These are phyloP conservation scores for Cephus spinipes DNA, from an alignment of 2,888 invertebrate genomes.

Conservation along the genomic window DNA sequence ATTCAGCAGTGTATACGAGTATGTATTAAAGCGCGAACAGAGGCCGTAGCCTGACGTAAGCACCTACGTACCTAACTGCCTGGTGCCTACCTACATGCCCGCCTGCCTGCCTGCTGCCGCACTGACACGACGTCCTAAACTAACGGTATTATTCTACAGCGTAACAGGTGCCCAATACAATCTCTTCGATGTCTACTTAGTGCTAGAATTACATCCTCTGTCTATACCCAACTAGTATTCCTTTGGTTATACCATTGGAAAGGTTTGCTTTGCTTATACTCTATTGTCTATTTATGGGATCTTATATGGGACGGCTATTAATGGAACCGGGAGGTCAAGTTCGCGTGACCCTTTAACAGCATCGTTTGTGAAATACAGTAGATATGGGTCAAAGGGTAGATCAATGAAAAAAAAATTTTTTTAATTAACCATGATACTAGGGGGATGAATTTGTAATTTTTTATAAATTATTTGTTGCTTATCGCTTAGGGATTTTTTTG, in stretches of 20 bases:
- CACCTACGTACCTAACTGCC: background rate
- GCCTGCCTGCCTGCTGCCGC: slow-evolving; percentile 46
- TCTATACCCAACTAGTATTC: background rate
- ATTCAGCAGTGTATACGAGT: background rate
- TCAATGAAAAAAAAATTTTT: background rate
- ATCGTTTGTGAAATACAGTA: background rate
- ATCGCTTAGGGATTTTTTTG: background rate
- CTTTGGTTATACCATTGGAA: background rate
- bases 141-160: slow-evolving; percentile 59
- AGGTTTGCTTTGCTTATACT: background rate
- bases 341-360: background rate
- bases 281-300: background rate
- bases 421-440: background rate
- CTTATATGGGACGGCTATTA: background rate
- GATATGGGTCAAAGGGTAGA: background rate
- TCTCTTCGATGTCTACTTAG: slow-evolving; percentile 39
- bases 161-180: slow-evolving; percentile 61
- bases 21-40: background rate
- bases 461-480: background rate
- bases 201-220: slow-evolving; percentile 23
- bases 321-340: background rate
- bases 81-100: background rate
- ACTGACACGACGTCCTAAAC: slow-evolving; percentile 57
- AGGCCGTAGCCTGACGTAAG: slow-evolving; percentile 24
- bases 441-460: background rate